Evolutionary conservation across 2,888 invertebrate genomes (phyloP).

Genomic region (Nineta flava): DNA sequence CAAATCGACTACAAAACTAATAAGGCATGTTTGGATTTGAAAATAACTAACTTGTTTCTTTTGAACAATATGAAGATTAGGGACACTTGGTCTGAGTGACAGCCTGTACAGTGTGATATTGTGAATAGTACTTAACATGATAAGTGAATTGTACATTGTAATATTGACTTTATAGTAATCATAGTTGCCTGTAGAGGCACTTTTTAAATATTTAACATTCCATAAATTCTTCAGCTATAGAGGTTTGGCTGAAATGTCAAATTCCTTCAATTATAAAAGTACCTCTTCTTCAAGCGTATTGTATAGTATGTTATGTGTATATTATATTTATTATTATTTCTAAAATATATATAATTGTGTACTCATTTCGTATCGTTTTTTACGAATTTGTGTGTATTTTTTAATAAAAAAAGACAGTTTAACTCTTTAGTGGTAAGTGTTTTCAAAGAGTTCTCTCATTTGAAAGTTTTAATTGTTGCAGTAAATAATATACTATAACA

Average conservation of each 20-base stretch:
- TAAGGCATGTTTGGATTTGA: too few species aligned
- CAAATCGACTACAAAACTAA: too few species aligned
- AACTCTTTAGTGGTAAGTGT: not conserved
- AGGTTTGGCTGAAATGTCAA: slow-evolving; percentile 59
- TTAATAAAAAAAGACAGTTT: too few species aligned
- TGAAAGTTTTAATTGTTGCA: not conserved
- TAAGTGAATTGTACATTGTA: too few species aligned
- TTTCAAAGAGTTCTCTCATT: not conserved
- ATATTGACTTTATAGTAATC: slow-evolving; percentile 18
- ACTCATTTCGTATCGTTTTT: not conserved
- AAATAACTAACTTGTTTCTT: too few species aligned
- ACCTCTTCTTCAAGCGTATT: slow-evolving; percentile 2
- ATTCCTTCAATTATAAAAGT: slow-evolving; percentile 25
- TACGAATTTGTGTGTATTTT: not conserved
- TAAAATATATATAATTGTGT: not conserved
- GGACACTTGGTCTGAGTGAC: too few species aligned
- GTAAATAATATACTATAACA: not conserved
- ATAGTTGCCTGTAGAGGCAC: slow-evolving; percentile 41
- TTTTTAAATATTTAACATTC: slow-evolving; percentile 53
- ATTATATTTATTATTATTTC: not conserved
- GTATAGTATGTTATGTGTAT: not conserved
- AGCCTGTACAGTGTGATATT: too few species aligned
- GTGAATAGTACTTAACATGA: too few species aligned
- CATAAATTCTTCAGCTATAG: slow-evolving; percentile 42
- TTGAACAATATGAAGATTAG: too few species aligned